Evolutionary conservation across 2,888 invertebrate species (phyloP).

Genomic region (Trachelus iudaicus): DNA sequence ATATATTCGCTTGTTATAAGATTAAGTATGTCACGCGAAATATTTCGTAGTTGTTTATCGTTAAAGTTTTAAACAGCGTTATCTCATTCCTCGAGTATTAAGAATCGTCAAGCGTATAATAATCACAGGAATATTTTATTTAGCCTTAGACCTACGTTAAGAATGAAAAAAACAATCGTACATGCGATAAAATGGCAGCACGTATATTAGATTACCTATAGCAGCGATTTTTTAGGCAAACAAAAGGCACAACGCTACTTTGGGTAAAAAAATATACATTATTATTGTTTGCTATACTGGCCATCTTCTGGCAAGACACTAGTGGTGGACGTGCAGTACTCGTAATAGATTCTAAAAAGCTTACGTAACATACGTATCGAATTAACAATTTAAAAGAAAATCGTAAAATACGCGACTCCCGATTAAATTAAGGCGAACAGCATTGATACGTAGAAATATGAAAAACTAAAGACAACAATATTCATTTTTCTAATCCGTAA

Average conservation of each 20-base stretch:
- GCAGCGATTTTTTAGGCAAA: neutral
- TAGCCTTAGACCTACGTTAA: neutral
- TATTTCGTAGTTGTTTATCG: conserved; percentile 1
- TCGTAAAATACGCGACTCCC: neutral
- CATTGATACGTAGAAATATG: neutral
- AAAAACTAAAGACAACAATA: neutral
- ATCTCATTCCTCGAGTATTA: neutral
- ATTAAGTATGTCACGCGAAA: neutral
- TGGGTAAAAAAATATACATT: neutral
- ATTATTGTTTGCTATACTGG: neutral
- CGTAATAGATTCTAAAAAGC: neutral
- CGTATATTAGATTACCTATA: neutral
- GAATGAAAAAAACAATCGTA: neutral
- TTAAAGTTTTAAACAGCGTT: neutral
- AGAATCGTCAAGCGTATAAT: neutral
- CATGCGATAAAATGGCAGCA: neutral
- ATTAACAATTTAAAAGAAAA: neutral
- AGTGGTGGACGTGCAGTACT: neutral
- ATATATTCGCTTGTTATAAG: conserved; percentile 7
- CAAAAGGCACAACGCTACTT: neutral
- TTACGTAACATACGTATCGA: neutral
- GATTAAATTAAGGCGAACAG: neutral
- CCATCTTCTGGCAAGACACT: neutral
- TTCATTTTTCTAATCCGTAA: neutral
- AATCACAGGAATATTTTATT: neutral